These are phyloP conservation scores for Caenorhabditis tropicalis DNA, from an alignment of 1,140 invertebrate species.

Conservation along the genomic window DNA sequence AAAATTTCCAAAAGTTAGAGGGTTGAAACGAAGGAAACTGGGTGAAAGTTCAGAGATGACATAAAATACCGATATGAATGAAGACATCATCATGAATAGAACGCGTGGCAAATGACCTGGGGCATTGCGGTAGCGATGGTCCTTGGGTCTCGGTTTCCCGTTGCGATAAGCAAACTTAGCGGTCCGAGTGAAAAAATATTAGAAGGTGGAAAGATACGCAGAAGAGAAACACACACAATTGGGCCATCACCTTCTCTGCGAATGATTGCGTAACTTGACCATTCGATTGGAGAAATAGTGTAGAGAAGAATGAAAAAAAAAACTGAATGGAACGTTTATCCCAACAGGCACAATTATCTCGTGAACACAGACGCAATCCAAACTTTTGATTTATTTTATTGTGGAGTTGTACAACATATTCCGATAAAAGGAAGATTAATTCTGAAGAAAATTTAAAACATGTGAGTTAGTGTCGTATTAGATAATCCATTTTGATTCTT, in stretches of 20 bases:
- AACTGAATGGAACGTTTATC: conserved; percentile 18
- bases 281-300: conserved; percentile 17
- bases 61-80: neutral
- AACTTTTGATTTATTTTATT: conserved; percentile 9
- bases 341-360: neutral
- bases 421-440: neutral
- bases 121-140: conserved; percentile 37
- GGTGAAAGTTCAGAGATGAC: neutral
- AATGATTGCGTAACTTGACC: conserved; percentile 44
- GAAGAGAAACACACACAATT: conserved; percentile 7
- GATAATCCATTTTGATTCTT: neutral
- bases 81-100: neutral
- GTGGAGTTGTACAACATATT: neutral
- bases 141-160: neutral
- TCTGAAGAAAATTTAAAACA: neutral
- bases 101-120: conserved; percentile 24
- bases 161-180: conserved; percentile 42
- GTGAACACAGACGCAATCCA: neutral
- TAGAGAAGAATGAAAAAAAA: neutral
- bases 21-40: neutral
- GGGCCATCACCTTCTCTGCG: conserved; percentile 29
- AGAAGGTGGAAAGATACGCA: conserved; percentile 10
- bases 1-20: neutral
- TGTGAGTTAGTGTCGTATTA: neutral
- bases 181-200: neutral